phyloP scores from a whole-genome alignment of 2,888 invertebrate species.

The Limnephilus lunatus region DNA sequence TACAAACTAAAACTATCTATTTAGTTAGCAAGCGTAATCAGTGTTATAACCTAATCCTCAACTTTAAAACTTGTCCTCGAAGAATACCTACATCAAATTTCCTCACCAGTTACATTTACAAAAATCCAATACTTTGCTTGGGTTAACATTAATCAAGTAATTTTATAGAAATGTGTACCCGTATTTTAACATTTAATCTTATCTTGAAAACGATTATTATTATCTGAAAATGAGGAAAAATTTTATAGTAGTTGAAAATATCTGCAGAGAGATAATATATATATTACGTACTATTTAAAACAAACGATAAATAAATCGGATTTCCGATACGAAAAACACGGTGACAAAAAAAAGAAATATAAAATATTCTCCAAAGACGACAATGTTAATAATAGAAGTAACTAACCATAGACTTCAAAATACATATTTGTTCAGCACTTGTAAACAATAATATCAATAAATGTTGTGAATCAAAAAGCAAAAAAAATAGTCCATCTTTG shows the following conservation, averaged over 20 bases:
- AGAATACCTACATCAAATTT: slow-evolving; percentile 11
- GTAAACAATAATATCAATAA: background rate
- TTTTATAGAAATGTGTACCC: background rate
- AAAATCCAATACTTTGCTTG: background rate
- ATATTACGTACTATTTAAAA: background rate
- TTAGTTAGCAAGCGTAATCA: slow-evolving; percentile 55
- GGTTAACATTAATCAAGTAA: background rate
- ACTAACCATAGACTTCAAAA: background rate
- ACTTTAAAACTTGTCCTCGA: slow-evolving; percentile 43
- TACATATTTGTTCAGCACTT: background rate
- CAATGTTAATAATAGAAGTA: background rate
- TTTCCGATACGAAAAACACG: background rate
- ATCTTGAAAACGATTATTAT: background rate
- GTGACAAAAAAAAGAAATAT: background rate
- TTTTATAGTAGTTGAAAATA: background rate
- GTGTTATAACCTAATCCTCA: slow-evolving; percentile 42
- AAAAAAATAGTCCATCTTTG: background rate
- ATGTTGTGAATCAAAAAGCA: background rate
- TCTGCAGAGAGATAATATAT: background rate
- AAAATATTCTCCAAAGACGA: slow-evolving; percentile 8
- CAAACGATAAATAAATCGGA: background rate
- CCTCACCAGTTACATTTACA: background rate
- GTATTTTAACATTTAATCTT: background rate
- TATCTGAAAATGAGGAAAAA: background rate
- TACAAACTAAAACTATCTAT: slow-evolving; percentile 43